Conservation (phyloP, 2,113 vertebrate genomes). For the Rhadina sibilatrix region DNA sequence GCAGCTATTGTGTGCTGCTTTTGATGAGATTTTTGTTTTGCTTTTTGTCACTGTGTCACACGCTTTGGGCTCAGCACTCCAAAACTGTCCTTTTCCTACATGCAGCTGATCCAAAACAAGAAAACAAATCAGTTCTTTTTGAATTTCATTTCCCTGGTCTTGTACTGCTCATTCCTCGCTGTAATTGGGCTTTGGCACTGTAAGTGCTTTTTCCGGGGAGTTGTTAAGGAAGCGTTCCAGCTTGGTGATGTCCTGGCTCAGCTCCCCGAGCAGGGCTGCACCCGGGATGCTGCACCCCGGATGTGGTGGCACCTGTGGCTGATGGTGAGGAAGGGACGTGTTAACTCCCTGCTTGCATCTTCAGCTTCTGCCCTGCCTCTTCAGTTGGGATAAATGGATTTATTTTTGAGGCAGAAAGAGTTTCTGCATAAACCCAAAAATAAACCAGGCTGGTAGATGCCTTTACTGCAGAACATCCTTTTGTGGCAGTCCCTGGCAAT, state of each 20-base stretch:
- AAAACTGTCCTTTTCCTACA: not conserved
- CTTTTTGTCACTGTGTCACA: not conserved
- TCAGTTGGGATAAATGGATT: not conserved
- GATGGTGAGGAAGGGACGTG: not conserved
- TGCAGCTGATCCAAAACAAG: conserved; percentile 24
- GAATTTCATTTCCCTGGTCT: conserved; percentile 34
- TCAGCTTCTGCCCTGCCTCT: not conserved
- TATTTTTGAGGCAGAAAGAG: not conserved
- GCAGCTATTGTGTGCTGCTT: not conserved
- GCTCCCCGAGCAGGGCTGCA: not conserved
- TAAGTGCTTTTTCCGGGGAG: conserved; percentile 1
- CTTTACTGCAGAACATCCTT: not conserved
- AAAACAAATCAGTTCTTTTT: conserved; percentile 47
- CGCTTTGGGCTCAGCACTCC: not conserved
- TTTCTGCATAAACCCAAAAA: not conserved
- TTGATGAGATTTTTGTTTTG: not conserved
- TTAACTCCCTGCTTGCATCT: not conserved
- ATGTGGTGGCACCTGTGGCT: not conserved
- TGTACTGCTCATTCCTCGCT: not conserved
- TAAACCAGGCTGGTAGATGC: not conserved
- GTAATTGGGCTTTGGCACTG: conserved; percentile 11
- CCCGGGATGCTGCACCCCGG: not conserved
- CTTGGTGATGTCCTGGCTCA: not conserved
- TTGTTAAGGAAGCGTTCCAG: conserved; percentile 5
- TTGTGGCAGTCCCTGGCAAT: not conserved